Evolutionary conservation across 2,888 invertebrate species (phyloP).

Genomic region (Leptopterna dolabrata): DNA sequence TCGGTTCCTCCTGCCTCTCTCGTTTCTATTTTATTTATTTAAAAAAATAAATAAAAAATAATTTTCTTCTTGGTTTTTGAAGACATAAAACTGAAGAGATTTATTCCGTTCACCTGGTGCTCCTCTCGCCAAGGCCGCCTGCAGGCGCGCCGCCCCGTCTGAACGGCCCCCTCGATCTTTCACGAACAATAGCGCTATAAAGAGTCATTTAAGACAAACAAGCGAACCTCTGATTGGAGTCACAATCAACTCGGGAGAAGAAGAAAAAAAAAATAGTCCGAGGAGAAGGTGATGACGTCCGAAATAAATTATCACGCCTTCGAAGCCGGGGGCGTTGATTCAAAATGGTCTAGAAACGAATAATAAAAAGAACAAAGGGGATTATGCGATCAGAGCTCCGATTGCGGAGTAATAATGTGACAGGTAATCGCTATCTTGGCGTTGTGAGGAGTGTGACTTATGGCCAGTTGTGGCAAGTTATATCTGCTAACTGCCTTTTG

Average conservation of each 20-base stretch:
- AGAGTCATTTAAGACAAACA: constrained; percentile 49
- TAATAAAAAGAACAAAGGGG: not conserved
- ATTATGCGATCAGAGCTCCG: not conserved
- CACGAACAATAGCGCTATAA: constrained; percentile 44
- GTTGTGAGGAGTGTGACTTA: too few species aligned
- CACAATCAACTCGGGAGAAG: constrained; percentile 26
- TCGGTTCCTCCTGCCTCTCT: not conserved
- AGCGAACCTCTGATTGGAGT: constrained; percentile 37
- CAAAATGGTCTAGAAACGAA: not conserved
- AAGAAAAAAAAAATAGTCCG: not conserved
- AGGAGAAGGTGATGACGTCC: constrained; percentile 16
- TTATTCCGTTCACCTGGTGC: constrained; percentile 8
- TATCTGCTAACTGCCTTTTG: too few species aligned
- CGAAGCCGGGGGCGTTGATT: not conserved
- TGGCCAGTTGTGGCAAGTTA: too few species aligned
- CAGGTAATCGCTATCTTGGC: not conserved
- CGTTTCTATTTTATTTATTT: not conserved
- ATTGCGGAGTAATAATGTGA: not conserved
- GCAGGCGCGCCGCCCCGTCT: not conserved
- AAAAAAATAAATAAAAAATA: too few species aligned
- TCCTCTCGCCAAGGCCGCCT: constrained; percentile 29
- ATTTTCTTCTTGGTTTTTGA: not conserved
- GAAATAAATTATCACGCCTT: constrained; percentile 43
- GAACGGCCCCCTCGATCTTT: not conserved
- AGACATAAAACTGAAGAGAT: constrained; percentile 41